Percentiles rank a stretch among this genome's conserved stretches.
Conservation (phyloP, 2,797 vertebrate species). For the Peromyscus melanophrys region DNA sequence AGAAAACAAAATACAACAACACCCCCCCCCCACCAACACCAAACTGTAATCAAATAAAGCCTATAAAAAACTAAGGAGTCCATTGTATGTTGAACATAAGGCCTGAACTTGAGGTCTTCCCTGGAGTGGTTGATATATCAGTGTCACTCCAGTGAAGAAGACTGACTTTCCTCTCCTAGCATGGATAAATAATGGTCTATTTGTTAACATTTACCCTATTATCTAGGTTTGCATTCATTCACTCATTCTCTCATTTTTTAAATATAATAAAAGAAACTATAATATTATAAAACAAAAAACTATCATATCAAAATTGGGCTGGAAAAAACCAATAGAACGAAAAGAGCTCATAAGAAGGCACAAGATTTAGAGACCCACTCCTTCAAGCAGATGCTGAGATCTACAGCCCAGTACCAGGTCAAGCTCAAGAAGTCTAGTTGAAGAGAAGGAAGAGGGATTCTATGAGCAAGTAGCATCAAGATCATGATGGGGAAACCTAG, state of each 20-base stretch:
- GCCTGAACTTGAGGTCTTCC: neutral
- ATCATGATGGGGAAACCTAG: too few species aligned
- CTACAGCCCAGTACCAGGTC: too few species aligned
- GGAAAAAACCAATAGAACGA: neutral
- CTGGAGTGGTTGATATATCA: neutral
- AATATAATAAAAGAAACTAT: neutral
- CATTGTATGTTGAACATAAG: neutral
- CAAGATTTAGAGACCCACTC: neutral
- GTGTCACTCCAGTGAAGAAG: neutral
- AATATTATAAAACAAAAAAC: neutral
- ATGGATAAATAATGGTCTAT: neutral
- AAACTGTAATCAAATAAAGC: neutral
- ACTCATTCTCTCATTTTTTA: neutral
- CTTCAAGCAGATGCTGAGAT: neutral
- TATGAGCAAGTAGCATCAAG: too few species aligned
- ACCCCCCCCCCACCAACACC: neutral
- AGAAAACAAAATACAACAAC: neutral
- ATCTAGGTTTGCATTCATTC: neutral
- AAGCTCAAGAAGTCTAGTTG: too few species aligned
- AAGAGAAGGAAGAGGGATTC: too few species aligned
- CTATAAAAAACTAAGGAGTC: neutral
- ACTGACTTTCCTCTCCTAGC: neutral
- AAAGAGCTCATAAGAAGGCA: neutral
- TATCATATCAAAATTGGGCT: neutral
- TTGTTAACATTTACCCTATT: too few species aligned